Conservation (phyloP, 2,888 invertebrate genomes). For the Latrodectus hesperus region DNA sequence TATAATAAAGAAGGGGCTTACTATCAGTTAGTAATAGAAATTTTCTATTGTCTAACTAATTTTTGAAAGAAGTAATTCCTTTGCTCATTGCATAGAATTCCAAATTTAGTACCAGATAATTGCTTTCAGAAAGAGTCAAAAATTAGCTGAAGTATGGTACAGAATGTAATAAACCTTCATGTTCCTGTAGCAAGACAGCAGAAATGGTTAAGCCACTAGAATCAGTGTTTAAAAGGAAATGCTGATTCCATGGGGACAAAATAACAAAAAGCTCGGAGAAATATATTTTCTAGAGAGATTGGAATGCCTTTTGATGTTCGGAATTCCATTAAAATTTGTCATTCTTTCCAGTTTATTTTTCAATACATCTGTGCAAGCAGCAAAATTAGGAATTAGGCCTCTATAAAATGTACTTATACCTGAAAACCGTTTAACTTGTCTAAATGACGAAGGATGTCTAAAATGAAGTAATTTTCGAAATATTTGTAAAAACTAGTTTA, state of each 20-base stretch:
- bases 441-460: background rate
- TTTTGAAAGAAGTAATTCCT: background rate
- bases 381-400: slow-evolving; percentile 6
- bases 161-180: background rate
- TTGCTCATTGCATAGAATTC: slow-evolving; percentile 5
- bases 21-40: slow-evolving; percentile 14
- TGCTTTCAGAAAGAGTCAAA: background rate
- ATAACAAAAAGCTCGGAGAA: slow-evolving; percentile 12
- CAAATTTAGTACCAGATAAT: slow-evolving; percentile 12
- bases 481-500: background rate
- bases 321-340: background rate
- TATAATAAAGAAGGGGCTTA: slow-evolving; percentile 14
- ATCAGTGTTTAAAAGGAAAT: slow-evolving; percentile 22
- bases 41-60: background rate
- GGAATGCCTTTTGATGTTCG: background rate
- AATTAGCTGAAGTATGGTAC: background rate
- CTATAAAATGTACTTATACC: slow-evolving; percentile 21
- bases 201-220: slow-evolving; percentile 5
- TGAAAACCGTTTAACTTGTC: slow-evolving; percentile 7
- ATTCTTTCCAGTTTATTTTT: background rate
- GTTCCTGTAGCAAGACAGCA: slow-evolving; percentile 13
- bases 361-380: background rate
- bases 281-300: background rate
- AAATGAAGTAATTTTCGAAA: slow-evolving; percentile 1
- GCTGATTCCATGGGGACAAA: background rate